phyloP scores from a whole-genome alignment of 1,140 invertebrate genomes.

The Pantala flavescens region DNA sequence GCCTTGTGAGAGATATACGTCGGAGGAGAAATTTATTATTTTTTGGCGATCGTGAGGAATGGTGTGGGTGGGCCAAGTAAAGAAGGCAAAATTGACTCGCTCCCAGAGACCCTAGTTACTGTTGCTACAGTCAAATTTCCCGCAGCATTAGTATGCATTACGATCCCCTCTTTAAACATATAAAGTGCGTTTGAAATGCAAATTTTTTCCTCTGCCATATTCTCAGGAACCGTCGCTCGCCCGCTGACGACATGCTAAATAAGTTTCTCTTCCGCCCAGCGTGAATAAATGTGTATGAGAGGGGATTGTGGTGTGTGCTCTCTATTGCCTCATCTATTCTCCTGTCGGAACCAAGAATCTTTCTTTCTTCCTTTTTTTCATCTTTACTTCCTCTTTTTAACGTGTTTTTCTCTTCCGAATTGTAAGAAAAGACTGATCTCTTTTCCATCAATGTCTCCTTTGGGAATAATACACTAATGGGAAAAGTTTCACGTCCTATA shows the following conservation, averaged over 20 bases:
- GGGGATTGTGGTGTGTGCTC: neutral
- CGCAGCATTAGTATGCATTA: constrained; percentile 36
- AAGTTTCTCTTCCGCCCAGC: neutral
- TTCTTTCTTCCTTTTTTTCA: neutral
- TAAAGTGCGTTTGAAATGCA: constrained; percentile 27
- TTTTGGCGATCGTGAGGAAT: neutral
- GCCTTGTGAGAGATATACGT: neutral
- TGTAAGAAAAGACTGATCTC: too few species aligned
- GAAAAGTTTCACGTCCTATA: too few species aligned
- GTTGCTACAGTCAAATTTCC: constrained; percentile 11
- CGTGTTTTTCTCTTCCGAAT: neutral
- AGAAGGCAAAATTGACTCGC: neutral
- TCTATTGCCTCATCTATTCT: neutral
- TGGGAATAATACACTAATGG: too few species aligned
- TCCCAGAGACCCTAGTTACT: neutral
- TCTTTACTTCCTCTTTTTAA: neutral
- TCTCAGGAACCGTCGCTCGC: neutral
- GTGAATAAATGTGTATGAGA: neutral
- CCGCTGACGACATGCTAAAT: constrained; percentile 7
- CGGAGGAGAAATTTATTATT: too few species aligned
- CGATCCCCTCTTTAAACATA: constrained; percentile 32
- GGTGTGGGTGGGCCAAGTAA: neutral
- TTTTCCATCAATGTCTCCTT: too few species aligned
- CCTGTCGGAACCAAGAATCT: neutral
- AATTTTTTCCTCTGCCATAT: constrained; percentile 17